Conservation (phyloP, 2,888 invertebrate species). For the Apoderus coryli region DNA sequence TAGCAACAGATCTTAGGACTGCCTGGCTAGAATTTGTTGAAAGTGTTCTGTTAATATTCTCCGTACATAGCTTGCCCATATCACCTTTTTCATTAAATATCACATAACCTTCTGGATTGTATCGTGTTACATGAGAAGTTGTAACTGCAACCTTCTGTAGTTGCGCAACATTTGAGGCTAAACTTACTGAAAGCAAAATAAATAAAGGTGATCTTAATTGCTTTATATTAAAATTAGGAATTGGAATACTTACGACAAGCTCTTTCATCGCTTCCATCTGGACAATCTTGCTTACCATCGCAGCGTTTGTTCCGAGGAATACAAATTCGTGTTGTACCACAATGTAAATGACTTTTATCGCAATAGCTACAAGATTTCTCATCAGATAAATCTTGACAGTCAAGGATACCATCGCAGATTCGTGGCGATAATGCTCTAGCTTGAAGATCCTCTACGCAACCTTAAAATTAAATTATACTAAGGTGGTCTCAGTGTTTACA, state of each 20-base stretch:
- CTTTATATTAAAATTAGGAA: conserved; percentile 3
- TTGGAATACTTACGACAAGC: conserved; percentile 57
- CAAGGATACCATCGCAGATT: conserved; percentile 74
- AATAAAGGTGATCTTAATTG: conserved; percentile 5
- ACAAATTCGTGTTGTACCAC: conserved; percentile 64
- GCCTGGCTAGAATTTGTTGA: conserved; percentile 30
- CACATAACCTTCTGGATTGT: conserved; percentile 65
- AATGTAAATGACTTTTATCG: conserved; percentile 54
- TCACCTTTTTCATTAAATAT: conserved; percentile 73
- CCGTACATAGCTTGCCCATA: conserved; percentile 67
- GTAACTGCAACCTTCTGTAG: conserved; percentile 47
- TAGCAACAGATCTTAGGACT: conserved; percentile 51
- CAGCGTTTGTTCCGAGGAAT: conserved; percentile 57
- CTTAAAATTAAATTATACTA: conserved; percentile 31
- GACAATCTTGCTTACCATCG: conserved; percentile 71
- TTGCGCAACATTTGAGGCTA: conserved; percentile 54
- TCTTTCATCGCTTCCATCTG: conserved; percentile 74
- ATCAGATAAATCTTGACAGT: conserved; percentile 72
- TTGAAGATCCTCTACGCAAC: conserved; percentile 61
- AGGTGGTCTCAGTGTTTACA: neutral
- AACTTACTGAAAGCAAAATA: conserved; percentile 44
- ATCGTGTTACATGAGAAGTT: conserved; percentile 54
- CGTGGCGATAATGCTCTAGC: conserved; percentile 59
- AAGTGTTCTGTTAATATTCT: conserved; percentile 51
- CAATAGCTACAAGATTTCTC: conserved; percentile 72